These are phyloP conservation scores for Fragum whitleyi DNA, from an alignment of 2,888 invertebrate species.

Conservation along the genomic window DNA sequence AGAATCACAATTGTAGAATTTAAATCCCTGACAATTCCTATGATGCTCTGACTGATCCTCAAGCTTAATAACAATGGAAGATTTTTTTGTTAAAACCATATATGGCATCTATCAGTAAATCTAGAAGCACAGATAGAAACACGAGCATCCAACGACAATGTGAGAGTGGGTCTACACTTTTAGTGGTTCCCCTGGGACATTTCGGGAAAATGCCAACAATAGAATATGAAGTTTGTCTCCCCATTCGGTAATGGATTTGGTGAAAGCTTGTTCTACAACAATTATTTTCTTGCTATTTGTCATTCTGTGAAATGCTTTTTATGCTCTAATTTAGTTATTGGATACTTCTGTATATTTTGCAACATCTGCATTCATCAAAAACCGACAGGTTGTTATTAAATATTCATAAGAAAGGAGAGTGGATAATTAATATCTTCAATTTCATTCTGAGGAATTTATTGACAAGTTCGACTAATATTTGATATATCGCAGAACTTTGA, in stretches of 20 bases:
- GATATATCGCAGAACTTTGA: no score
- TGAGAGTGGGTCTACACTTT: conserved; percentile 19
- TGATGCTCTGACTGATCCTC: no score
- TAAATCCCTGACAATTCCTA: no score
- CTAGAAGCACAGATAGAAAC: conserved; percentile 10
- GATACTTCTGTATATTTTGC: conserved; percentile 1
- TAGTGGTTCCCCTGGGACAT: conserved; percentile 5
- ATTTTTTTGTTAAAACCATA: background rate
- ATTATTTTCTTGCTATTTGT: conserved; percentile 11
- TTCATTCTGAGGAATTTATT: no score
- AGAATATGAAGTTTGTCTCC: conserved; percentile 10
- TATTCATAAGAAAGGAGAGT: no score
- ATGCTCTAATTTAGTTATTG: background rate
- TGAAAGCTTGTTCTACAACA: conserved; percentile 1
- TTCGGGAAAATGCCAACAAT: conserved; percentile 13
- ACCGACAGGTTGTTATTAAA: background rate
- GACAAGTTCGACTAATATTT: no score
- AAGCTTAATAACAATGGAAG: conserved; percentile 5
- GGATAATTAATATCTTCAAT: no score
- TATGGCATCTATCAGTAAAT: background rate
- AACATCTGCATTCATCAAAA: background rate
- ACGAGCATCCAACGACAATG: background rate
- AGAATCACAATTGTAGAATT: no score
- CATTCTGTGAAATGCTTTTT: background rate
- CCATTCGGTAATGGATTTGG: conserved; percentile 13